Evolutionary conservation across 2,797 vertebrate species (phyloP), one percentile per base, ranked within the genome.

Genomic region (Melopsittacus undulatus): DNA sequence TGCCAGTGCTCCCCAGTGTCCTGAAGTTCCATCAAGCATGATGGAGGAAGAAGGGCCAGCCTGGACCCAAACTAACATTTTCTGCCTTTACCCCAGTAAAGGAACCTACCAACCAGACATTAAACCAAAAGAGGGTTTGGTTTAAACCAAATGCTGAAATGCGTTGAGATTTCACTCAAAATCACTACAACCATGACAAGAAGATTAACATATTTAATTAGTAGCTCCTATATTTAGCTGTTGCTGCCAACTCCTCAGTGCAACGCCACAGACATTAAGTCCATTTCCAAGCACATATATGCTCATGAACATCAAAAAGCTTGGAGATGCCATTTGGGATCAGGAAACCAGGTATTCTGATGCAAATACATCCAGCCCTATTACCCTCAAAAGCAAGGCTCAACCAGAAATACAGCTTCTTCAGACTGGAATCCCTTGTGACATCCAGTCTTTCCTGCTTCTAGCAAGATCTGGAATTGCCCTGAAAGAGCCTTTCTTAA

Each of bases 351-450:
- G 56, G 56, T n/a, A 32, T 87, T 87, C 59, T 34, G 26, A 86
- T 92, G 89, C 68, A 88, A 94, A 95, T 69, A 24, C 36, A n/a
- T 24, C 48, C 46, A 89, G 36, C 34, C 38, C 57, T 46, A 43
- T 91, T 20, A 87, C 22, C 30, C 63, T 83, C 49, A 42, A 64
- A 69, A 91, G 76, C 56, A 76, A 83, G 27, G 64, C 73, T 38
- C 49, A 85, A 69, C 80, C 76, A 89, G 90, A 92, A 95, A 90
- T 51, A 40, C 86, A 59, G 61, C 83, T 80, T 73, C 87, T 83
- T 20, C 91, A 86, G 34, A 63, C 30, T 1, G 4, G 45, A 30
- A 54, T 63, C 27, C 66, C 66, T 70, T 66, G 40, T 8, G 5
- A 64, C 61, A 93, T 20, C 86, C 83, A 67, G 76, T 57, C 62